These are phyloP conservation scores for Delichon dasypus DNA, from an alignment of 2,797 vertebrate genomes.

Conservation along the genomic window DNA sequence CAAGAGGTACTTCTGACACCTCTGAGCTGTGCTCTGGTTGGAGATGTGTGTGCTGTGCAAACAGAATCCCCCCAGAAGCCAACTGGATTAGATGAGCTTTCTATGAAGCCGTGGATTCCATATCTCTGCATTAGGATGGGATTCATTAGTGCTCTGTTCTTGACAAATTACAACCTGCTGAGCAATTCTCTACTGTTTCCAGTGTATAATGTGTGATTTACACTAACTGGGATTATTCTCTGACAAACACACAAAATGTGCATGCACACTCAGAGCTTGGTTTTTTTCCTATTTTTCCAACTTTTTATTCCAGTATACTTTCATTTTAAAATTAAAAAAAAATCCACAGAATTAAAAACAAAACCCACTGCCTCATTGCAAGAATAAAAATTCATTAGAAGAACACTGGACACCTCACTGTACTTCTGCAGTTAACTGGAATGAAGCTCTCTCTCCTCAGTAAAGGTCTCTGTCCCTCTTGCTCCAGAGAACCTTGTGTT, in stretches of 20 bases:
- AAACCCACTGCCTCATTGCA: not conserved
- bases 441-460: not conserved
- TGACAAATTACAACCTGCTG: not conserved
- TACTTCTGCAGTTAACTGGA: not conserved
- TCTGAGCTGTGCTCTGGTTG: not conserved
- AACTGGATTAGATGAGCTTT: not conserved
- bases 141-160: not conserved
- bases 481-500: not conserved
- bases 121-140: not conserved
- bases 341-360: not conserved
- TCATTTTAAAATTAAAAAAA: not conserved
- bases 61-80: not conserved
- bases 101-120: not conserved
- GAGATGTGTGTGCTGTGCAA: not conserved
- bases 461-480: not conserved
- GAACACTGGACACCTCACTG: not conserved
- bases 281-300: not conserved
- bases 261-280: not conserved
- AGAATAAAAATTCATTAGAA: not conserved
- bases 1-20: not conserved
- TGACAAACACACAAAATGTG: fast-evolving
- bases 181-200: not conserved
- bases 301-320: not conserved
- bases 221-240: not conserved
- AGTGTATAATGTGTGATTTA: not conserved